These are phyloP conservation scores for Phalera bucephala DNA, from an alignment of 2,888 invertebrate genomes.

Conservation along the genomic window DNA sequence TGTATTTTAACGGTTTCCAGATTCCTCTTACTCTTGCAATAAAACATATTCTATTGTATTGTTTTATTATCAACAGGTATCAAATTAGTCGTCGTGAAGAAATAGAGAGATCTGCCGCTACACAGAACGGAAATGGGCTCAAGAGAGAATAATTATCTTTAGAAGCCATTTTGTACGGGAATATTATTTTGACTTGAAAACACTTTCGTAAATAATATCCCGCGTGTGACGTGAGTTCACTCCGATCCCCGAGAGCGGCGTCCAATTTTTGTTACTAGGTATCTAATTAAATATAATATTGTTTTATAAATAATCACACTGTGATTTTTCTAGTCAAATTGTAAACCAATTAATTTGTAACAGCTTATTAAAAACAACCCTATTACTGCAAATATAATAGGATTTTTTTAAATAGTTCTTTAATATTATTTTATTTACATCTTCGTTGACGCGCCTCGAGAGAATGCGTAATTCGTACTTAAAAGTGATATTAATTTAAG, in stretches of 20 bases:
- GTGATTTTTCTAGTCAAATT: conserved; percentile 58
- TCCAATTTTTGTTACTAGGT: conserved; percentile 14
- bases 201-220: conserved; percentile 4
- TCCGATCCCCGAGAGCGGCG: conserved; percentile 11
- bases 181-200: conserved; percentile 9
- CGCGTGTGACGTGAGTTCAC: conserved; percentile 5
- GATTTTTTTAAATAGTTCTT: conserved; percentile 28
- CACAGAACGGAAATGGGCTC: conserved; percentile 84
- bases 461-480: conserved; percentile 51
- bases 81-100: conserved; percentile 82
- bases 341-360: conserved; percentile 23
- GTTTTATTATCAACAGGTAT: no score
- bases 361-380: conserved; percentile 28
- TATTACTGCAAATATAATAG: conserved; percentile 9
- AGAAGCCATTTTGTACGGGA: conserved; percentile 7
- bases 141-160: conserved; percentile 79
- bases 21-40: no score
- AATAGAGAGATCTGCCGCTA: conserved; percentile 62
- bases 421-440: conserved; percentile 33
- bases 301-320: conserved; percentile 30
- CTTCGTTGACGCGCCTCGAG: conserved; percentile 26
- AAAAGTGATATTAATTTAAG: conserved; percentile 82
- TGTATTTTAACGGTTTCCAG: not conserved
- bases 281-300: conserved; percentile 10
- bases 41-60: no score